A percentile compares a stretch with the other conserved stretches of the same genome.
Conservation (phyloP, 1,140 invertebrate genomes). For the Trypoxylus dichotomus region DNA sequence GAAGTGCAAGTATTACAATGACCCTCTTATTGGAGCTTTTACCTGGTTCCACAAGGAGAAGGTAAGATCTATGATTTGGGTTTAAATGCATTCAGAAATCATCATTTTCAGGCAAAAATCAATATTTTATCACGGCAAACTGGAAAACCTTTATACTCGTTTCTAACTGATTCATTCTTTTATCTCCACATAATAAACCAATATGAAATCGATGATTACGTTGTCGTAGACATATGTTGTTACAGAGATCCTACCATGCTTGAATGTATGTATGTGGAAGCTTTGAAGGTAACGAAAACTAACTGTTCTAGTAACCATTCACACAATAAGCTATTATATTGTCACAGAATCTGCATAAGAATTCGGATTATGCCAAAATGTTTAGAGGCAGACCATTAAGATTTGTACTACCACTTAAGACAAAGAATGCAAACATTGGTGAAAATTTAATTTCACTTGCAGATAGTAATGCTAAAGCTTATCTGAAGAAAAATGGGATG, state of each 20-base stretch:
- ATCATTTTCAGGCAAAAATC: constrained; percentile 68
- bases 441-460: constrained; percentile 57
- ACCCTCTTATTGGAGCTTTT: constrained; percentile 64
- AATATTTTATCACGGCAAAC: constrained; percentile 68
- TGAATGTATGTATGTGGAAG: constrained; percentile 82
- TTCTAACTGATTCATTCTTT: constrained; percentile 75
- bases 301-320: background rate
- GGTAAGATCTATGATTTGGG: constrained; percentile 50
- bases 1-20: constrained; percentile 61
- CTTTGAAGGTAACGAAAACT: constrained; percentile 65
- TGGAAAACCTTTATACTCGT: constrained; percentile 63
- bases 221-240: constrained; percentile 80
- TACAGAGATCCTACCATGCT: constrained; percentile 81
- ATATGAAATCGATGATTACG: constrained; percentile 72
- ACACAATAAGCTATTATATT: background rate
- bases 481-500: constrained; percentile 53
- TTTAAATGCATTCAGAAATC: background rate
- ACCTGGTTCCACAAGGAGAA: constrained; percentile 74
- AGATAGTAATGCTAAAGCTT: constrained; percentile 58
- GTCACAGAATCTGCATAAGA: constrained; percentile 71
- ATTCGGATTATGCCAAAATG: constrained; percentile 77
- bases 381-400: constrained; percentile 76
- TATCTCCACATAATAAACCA: constrained; percentile 89
- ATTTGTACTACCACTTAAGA: constrained; percentile 66
- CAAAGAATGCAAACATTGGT: constrained; percentile 17